Evolutionary conservation across 2,113 vertebrate genomes (phyloP).

Genomic region (Neogobius melanostomus): DNA sequence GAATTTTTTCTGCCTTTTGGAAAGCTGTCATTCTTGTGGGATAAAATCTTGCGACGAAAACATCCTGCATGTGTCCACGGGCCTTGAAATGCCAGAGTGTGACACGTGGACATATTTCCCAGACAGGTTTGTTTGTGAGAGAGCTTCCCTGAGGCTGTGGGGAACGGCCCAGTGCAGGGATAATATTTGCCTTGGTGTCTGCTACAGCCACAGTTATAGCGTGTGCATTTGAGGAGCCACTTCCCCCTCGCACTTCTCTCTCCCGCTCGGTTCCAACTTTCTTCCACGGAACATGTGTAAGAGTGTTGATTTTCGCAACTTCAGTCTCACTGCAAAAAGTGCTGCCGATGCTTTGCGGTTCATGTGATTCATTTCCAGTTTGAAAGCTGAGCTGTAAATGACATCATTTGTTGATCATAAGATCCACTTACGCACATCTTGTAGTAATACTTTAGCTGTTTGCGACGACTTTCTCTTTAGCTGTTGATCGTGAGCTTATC

Average conservation of each 20-base stretch:
- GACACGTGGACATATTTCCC: background rate
- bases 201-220: background rate
- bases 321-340: conserved; percentile 3
- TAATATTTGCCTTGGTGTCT: conserved; percentile 27
- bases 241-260: conserved; percentile 7
- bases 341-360: conserved; percentile 19
- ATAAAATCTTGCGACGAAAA: background rate
- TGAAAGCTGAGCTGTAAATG: background rate
- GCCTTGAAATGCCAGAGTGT: background rate
- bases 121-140: background rate
- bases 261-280: background rate
- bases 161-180: background rate
- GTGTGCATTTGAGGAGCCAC: background rate
- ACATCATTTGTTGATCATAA: too few species aligned
- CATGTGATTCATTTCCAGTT: background rate
- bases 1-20: background rate
- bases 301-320: conserved; percentile 26
- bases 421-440: too few species aligned
- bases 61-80: background rate
- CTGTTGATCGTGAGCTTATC: too few species aligned
- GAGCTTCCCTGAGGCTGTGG: background rate
- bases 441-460: too few species aligned
- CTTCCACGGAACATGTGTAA: conserved; percentile 10
- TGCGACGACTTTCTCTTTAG: too few species aligned
- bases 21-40: conserved; percentile 1